Conservation (phyloP, 2,797 vertebrate genomes). For the Buceros bicornis region DNA sequence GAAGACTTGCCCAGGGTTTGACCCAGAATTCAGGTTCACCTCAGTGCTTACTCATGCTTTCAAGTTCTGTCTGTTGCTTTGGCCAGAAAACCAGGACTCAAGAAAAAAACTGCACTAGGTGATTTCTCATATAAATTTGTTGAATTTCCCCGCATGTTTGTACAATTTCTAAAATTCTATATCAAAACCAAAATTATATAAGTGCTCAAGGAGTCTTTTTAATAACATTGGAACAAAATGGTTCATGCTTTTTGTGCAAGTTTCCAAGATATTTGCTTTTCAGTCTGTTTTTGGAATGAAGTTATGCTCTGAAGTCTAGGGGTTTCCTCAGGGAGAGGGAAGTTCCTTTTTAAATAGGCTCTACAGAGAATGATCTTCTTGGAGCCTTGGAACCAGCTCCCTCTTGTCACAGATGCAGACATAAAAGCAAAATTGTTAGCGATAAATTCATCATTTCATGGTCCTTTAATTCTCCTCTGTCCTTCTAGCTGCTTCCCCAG, state of each 20-base stretch:
- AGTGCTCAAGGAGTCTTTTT: background rate
- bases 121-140: background rate
- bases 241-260: background rate
- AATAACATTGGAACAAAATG: background rate
- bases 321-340: background rate
- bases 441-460: background rate
- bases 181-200: background rate
- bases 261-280: background rate
- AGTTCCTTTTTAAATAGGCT: background rate
- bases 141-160: background rate
- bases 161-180: background rate
- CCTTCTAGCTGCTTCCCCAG: background rate
- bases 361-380: background rate
- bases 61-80: background rate
- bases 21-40: background rate
- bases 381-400: background rate
- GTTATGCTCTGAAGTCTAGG: background rate
- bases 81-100: background rate
- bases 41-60: accelerated
- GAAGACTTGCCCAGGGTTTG: background rate
- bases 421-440: background rate
- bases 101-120: background rate
- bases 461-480: background rate
- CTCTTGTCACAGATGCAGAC: background rate
- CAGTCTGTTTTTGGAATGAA: background rate